Base-by-base conservation (phyloP, 1,140 invertebrate genomes). In the Zaprionus taronus region DNA sequence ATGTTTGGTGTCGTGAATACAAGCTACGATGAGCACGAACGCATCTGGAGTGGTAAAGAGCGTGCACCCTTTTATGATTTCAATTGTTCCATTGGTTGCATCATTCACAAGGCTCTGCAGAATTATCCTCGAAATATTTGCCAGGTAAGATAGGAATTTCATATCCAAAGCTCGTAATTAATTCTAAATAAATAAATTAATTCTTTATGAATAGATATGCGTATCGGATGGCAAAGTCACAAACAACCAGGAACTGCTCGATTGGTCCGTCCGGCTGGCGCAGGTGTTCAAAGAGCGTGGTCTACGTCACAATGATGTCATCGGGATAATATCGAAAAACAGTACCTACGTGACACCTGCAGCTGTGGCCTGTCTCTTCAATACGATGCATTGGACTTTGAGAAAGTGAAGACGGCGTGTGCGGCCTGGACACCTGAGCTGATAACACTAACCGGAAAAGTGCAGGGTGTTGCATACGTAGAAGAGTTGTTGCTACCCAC, bases 401-500 rank as follows among this genome's bases (percentile, higher is more conserved):
- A 56, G 53, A 77, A 71, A 49, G 7, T 80, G 2, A n/a, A 49
- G 9, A 4, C 17, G 2, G 73, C 69, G 2, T 67, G 61, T 7
- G 9, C 22, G 3, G 26, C 11, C 1, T 67, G 67, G 44, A 36
- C 68, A 5, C 69, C 74, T 11, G 63, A 65, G 34, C 56, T 80
- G 22, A 73, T 62, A 31, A 77, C 70, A 9, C 22, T 86, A 3
- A 58, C 15, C 4, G 61, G 65, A 17, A 60, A 69, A 63, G 24
- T 76, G 9, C 41, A 67, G 5, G 71, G 44, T 47, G 58, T 77
- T 11, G 22, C 62, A 9, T 63, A 53, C 3, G 57, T 82, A 5
- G 51, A 74, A 14, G 66, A 71, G 44, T 22, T 82, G 5, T 58
- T 85, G n/a, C 22, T 62, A 26, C 60, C 70, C 5, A 74, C 68